Evolutionary conservation across 2,113 vertebrate species (phyloP).

Genomic region (Orycteropus afer): DNA sequence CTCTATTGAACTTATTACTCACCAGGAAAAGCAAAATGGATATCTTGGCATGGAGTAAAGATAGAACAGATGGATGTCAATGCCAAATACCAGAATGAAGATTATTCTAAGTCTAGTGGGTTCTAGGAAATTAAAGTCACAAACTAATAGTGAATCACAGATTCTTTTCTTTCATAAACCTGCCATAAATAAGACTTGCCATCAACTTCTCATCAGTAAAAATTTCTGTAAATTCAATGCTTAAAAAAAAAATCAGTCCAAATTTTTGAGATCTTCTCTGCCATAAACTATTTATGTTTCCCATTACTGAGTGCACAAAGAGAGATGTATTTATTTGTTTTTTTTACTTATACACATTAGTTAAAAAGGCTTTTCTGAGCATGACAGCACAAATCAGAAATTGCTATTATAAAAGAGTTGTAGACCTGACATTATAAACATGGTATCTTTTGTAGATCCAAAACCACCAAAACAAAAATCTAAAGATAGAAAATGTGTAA

Average conservation of each 20-base stretch:
- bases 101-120: constrained; percentile 40
- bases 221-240: neutral
- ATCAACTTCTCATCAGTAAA: constrained; percentile 30
- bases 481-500: neutral
- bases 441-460: neutral
- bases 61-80: neutral
- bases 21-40: constrained; percentile 49
- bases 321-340: neutral
- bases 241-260: constrained; percentile 8
- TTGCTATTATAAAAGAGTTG: neutral
- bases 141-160: constrained; percentile 16
- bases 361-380: neutral
- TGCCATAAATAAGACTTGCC: neutral
- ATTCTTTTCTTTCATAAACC: neutral
- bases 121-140: constrained; percentile 32
- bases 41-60: constrained; percentile 16
- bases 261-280: neutral
- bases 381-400: neutral
- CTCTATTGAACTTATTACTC: constrained; percentile 19
- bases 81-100: constrained; percentile 1
- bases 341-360: constrained; percentile 25
- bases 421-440: neutral
- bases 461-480: neutral
- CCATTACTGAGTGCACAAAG: neutral
- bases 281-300: neutral